These are phyloP conservation scores for Eleginops maclovinus DNA, from an alignment of 2,113 vertebrate genomes.

Conservation along the genomic window DNA sequence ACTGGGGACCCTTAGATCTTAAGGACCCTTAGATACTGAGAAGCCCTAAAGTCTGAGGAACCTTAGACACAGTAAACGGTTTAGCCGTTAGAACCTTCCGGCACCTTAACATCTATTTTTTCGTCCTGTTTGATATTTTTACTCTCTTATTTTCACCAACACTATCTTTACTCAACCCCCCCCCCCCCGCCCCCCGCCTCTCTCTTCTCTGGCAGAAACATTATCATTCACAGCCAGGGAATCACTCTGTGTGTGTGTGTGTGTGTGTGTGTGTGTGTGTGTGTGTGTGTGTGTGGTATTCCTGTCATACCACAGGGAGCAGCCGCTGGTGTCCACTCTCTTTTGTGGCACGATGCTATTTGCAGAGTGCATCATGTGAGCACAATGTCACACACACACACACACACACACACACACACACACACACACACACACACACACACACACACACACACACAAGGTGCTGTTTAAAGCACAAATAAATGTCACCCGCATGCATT, in stretches of 20 bases:
- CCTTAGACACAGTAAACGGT: too few species aligned
- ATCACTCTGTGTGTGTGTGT: slow-evolving; percentile 12
- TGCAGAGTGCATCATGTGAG: slow-evolving; percentile 71
- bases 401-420: slow-evolving; percentile 24
- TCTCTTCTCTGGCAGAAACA: slow-evolving; percentile 2
- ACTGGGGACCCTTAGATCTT: too few species aligned
- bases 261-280: slow-evolving; percentile 52
- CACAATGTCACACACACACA: slow-evolving; percentile 34
- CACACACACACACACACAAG: slow-evolving; percentile 14
- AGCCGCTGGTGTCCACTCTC: slow-evolving; percentile 50
- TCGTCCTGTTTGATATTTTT: too few species aligned
- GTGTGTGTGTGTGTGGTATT: slow-evolving; percentile 48
- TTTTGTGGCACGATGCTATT: slow-evolving; percentile 70
- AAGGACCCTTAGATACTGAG: too few species aligned
- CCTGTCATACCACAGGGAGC: slow-evolving; percentile 65
- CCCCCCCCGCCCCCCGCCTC: not conserved
- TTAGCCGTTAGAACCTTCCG: too few species aligned
- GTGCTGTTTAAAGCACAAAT: slow-evolving; percentile 44
- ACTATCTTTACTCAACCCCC: not conserved
- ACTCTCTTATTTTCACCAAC: too few species aligned
- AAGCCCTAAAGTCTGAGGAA: too few species aligned
- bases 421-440: slow-evolving; percentile 36
- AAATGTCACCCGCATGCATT: slow-evolving; percentile 45
- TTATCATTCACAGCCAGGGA: slow-evolving; percentile 35
- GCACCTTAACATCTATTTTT: not conserved